phyloP scores from a whole-genome alignment of 2,797 vertebrate species.

The Rhabdomys pumilio region DNA sequence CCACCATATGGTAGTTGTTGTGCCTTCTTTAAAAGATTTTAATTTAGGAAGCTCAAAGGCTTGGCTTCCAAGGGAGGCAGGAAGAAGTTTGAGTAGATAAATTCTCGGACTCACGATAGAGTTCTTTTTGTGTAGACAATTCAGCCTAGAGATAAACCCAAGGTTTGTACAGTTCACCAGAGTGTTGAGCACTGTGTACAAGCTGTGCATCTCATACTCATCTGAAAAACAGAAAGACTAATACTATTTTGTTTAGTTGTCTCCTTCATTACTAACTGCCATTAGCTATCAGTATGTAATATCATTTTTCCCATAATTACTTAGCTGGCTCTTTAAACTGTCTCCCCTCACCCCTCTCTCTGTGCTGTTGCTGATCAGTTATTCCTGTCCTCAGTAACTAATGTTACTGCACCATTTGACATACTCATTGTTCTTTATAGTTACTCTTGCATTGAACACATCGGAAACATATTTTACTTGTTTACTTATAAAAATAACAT shows the following conservation, averaged over 20 bases:
- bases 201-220: background rate
- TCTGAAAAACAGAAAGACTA: background rate
- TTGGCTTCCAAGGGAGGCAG: background rate
- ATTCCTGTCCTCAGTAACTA: background rate
- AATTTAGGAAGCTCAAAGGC: background rate
- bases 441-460: background rate
- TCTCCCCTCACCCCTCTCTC: background rate
- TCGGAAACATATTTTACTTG: background rate
- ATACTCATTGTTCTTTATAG: background rate
- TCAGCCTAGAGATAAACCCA: background rate
- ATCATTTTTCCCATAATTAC: background rate
- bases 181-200: background rate
- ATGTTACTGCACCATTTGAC: background rate
- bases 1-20: background rate
- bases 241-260: background rate
- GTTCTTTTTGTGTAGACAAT: background rate
- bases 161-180: background rate
- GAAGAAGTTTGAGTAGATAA: background rate
- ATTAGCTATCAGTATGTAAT: background rate
- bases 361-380: background rate
- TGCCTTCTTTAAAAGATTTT: background rate
- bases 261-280: background rate
- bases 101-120: background rate
- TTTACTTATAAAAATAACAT: conserved; percentile 20
- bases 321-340: background rate